Conservation (phyloP, 2,113 vertebrate species). For the Forbesichthys papilliferus region DNA sequence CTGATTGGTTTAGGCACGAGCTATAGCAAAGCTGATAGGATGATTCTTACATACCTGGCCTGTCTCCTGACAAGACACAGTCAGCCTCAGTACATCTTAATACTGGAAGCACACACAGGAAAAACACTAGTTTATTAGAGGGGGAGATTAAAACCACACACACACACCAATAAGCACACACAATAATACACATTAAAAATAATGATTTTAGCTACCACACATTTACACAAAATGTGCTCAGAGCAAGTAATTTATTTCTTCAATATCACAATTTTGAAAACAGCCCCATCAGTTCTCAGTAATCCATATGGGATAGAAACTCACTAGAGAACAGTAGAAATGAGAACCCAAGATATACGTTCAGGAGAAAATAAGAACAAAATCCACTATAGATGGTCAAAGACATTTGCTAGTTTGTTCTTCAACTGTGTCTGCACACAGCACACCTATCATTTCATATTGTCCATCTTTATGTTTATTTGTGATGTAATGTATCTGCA, state of each 20-base stretch:
- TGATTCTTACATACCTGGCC: conserved; percentile 72
- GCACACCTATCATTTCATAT: background rate
- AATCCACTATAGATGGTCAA: background rate
- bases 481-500: background rate
- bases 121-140: conserved; percentile 36
- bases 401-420: background rate
- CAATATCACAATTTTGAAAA: conserved; percentile 23
- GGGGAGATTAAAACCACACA: background rate
- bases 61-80: conserved; percentile 53
- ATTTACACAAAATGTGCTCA: background rate
- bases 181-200: background rate
- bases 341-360: background rate
- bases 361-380: background rate
- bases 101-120: conserved; percentile 74
- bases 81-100: conserved; percentile 68
- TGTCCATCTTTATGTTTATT: background rate
- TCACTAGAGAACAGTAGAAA: background rate
- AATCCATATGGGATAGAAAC: conserved; percentile 15
- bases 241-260: conserved; percentile 12
- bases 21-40: conserved; percentile 28
- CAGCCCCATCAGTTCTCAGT: background rate
- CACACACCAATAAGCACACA: background rate
- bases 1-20: conserved; percentile 63
- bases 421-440: background rate
- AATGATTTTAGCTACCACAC: background rate